Conservation (phyloP, 2,113 vertebrate genomes). For the Pantherophis guttatus region DNA sequence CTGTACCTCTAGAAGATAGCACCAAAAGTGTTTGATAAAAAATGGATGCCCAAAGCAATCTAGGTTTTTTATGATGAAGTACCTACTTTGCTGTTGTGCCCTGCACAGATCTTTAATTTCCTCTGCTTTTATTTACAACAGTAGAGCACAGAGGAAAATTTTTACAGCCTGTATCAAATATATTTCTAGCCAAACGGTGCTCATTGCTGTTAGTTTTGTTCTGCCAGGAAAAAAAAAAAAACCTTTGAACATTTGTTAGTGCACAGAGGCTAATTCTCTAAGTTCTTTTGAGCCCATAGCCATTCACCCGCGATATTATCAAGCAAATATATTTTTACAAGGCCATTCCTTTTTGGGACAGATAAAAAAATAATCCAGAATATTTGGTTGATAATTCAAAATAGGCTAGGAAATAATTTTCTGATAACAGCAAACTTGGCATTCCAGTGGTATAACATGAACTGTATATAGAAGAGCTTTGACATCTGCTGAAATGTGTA, state of each 20-base stretch:
- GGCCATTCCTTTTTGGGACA: background rate
- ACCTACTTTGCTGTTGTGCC: background rate
- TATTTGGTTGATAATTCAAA: background rate
- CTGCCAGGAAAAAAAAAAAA: background rate
- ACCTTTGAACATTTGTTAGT: background rate
- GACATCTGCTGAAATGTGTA: background rate
- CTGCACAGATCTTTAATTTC: background rate
- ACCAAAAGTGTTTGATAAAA: background rate
- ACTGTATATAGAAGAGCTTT: background rate
- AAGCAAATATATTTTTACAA: background rate
- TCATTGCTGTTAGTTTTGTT: background rate
- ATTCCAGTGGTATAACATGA: background rate
- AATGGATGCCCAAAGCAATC: background rate
- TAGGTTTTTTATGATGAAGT: background rate
- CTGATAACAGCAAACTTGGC: background rate
- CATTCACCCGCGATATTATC: background rate
- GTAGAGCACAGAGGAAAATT: background rate
- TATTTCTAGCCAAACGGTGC: background rate
- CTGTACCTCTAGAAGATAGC: background rate
- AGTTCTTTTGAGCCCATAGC: background rate
- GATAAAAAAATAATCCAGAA: background rate
- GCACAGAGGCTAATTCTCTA: background rate
- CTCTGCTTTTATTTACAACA: conserved; percentile 1
- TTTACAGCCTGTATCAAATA: background rate
- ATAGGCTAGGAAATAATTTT: background rate